These are phyloP conservation scores for Phasia obesa DNA, from an alignment of 2,888 invertebrate genomes.

Conservation along the genomic window DNA sequence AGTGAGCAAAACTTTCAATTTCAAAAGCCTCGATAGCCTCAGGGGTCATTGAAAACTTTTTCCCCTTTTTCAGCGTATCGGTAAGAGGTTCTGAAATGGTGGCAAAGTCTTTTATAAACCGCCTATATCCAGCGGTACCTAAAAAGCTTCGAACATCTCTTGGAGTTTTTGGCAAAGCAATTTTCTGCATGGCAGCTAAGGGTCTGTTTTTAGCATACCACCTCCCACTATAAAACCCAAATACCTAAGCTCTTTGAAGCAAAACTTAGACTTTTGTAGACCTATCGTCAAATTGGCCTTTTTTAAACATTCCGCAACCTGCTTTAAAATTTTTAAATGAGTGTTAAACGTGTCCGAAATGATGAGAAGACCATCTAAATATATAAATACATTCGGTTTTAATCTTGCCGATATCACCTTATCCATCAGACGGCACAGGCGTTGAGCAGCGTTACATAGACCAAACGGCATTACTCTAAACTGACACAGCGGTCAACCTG, in stretches of 20 bases:
- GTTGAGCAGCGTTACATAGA: too few relatives aligned
- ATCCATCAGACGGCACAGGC: too few relatives aligned
- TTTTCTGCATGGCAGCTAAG: background rate
- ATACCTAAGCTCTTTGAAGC: constrained; percentile 62
- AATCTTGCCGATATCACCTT: too few relatives aligned
- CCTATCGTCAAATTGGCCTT: constrained; percentile 59
- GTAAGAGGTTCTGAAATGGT: constrained; percentile 19
- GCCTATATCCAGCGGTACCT: background rate
- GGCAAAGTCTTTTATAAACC: constrained; percentile 6
- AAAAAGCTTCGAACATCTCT: background rate
- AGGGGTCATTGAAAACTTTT: background rate
- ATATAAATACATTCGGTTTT: constrained; percentile 54
- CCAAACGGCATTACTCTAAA: too few relatives aligned
- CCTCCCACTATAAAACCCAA: constrained; percentile 55
- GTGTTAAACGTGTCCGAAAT: constrained; percentile 50
- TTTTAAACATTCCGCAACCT: constrained; percentile 50
- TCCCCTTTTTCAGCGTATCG: constrained; percentile 45
- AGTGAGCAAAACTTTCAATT: background rate
- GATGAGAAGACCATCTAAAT: constrained; percentile 50
- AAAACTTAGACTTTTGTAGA: constrained; percentile 53
- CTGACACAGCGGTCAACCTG: constrained; percentile 54
- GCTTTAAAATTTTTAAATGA: constrained; percentile 22
- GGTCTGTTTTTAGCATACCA: constrained; percentile 19
- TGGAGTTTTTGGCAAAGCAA: background rate
- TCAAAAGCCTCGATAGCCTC: background rate